Base-by-base conservation (phyloP, 2,888 invertebrate species). In the Teinopalpus imperialis region DNA sequence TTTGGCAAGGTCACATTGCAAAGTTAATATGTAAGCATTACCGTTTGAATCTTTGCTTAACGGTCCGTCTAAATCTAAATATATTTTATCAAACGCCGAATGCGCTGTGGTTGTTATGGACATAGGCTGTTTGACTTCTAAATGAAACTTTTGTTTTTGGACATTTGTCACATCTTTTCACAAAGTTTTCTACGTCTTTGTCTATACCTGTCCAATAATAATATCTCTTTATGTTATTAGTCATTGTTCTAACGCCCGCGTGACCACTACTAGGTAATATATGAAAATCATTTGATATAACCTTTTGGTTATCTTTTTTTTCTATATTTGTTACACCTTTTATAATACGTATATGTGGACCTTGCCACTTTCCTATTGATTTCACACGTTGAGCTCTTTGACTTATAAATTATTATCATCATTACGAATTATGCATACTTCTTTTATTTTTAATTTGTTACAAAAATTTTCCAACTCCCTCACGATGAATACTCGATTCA, bases 61-160 rank as follows among this genome's bases (percentile, higher is more conserved):
- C 4, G 52, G 49, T 1, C 52, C 47, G 6, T 49, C 45, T 29
- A 47, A 23, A 32, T 49, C 49, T 16, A 52, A n/a, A 29, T 36
- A 49, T 18, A 47, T 24, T 20, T 52, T 52, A 9, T 47, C 32
- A 14, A 52, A 47, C 3, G 47, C 47, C 6, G 44, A 43, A 1
- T 24, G 12, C 9, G 48, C 51, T 3, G 45, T 51, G 1, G 40
- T 34, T 5, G 45, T 51, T 12, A 48, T 40, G 3, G 6, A 5
- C 48, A 51, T 46, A 13, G 46, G 43, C 21, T 48, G 34, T 12
- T 36, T 46, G 37, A 13, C 21, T 44, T 43, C 46, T n/a, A n/a
- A n/a, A n/a, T n/a, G n/a, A n/a, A n/a, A n/a, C n/a, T n/a, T n/a
- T n/a, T n/a, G n/a, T n/a, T n/a, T n/a, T n/a, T n/a, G n/a, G 48